Evolutionary conservation across 2,888 invertebrate species (phyloP).

Genomic region (Drosophila cyrtoloma): DNA sequence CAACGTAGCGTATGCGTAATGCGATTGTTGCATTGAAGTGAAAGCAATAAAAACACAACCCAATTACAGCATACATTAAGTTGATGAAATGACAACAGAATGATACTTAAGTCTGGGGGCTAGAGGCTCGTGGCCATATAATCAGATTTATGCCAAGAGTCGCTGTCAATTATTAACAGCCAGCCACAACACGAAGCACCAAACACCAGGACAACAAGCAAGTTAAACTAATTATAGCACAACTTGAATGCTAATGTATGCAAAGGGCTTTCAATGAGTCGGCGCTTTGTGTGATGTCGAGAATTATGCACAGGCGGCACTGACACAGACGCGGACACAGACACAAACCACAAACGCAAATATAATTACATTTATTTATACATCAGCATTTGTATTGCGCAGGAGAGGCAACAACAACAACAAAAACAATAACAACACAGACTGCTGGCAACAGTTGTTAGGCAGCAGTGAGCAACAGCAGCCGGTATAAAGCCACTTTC

Average conservation of each 20-base stretch:
- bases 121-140: slow-evolving; percentile 38
- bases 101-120: slow-evolving; percentile 23
- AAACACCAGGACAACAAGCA: slow-evolving; percentile 29
- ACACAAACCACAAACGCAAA: slow-evolving; percentile 56
- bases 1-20: slow-evolving; percentile 67
- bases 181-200: slow-evolving; percentile 11
- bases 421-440: slow-evolving; percentile 20
- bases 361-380: slow-evolving; percentile 78
- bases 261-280: slow-evolving; percentile 73
- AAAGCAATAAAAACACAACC: slow-evolving; percentile 62
- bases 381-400: slow-evolving; percentile 72
- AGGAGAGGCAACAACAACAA: slow-evolving; percentile 53
- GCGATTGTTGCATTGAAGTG: slow-evolving; percentile 57
- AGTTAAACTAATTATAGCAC: slow-evolving; percentile 79
- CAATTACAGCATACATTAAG: slow-evolving; percentile 63
- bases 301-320: slow-evolving; percentile 76
- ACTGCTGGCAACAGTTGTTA: slow-evolving; percentile 1
- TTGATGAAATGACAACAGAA: slow-evolving; percentile 38
- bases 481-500: slow-evolving; percentile 15
- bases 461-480: neutral
- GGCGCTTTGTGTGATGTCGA: slow-evolving; percentile 58
- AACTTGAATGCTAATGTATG: slow-evolving; percentile 78
- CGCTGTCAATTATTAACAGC: slow-evolving; percentile 32
- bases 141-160: slow-evolving; percentile 52
- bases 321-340: slow-evolving; percentile 5